Conservation (phyloP, 2,797 vertebrate species). For the Nannoperca australis region DNA sequence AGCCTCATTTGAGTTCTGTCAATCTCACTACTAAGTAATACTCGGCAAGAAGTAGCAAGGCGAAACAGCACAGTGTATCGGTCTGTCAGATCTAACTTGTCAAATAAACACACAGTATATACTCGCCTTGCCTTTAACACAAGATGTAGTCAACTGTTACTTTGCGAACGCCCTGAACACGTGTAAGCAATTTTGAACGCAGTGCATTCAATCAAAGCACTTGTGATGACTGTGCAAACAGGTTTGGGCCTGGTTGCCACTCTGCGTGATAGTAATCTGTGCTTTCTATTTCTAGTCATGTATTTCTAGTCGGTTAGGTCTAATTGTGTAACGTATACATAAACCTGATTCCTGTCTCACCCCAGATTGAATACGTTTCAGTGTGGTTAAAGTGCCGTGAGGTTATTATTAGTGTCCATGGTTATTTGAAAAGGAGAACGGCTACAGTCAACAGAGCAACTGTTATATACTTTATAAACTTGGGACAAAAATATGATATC, state of each 20-base stretch:
- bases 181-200: not conserved
- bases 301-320: constrained; percentile 38
- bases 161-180: not conserved
- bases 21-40: not conserved
- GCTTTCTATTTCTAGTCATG: constrained; percentile 46
- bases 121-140: not conserved
- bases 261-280: constrained; percentile 19
- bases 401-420: not conserved
- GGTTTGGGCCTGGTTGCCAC: constrained; percentile 30
- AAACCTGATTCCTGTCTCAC: constrained; percentile 4
- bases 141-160: not conserved
- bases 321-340: not conserved
- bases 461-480: too few species aligned
- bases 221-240: constrained; percentile 53
- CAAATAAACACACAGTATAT: not conserved
- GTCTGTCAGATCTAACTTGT: not conserved
- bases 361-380: not conserved
- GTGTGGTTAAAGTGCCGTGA: not conserved
- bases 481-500: not conserved
- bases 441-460: not conserved
- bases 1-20: not conserved
- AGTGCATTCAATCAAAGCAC: not conserved
- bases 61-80: too few species aligned
- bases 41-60: not conserved
- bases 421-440: not conserved